Evolutionary conservation across 2,888 invertebrate species (phyloP), one percentile per base, ranked within the genome.

Genomic region (Oxytorus armatus): DNA sequence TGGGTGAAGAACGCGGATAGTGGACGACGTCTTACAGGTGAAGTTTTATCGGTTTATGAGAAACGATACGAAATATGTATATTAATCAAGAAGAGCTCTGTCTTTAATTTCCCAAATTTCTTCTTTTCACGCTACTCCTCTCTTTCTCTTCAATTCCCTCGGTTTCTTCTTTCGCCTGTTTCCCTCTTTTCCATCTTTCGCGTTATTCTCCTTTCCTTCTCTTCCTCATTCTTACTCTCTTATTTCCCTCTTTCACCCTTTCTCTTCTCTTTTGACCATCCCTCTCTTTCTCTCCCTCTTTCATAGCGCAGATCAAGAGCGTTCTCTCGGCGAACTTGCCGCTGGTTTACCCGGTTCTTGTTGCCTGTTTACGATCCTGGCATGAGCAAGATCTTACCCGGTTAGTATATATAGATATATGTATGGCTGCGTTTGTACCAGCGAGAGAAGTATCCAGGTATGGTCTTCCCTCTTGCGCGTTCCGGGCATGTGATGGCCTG

Each of bases 281-380:
- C 3, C 10, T 10, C 36, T 14, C 1, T 25, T 8, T 57, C 11
- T 11, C 18, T 36, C 57, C 33, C 11, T 4, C 57, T 11, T 10
- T 57, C 18, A 29, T 14, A n/a, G 14, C 44, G 42, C 10, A 53
- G 53, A 68, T 51, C 8, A 23, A 51, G 77, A 68, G 69, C 36
- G 29, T 63, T 44, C 79, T 65, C 75, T 61, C 74, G 44, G 16
- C 51, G 72, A 76, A 66, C 59, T 73, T 70, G 76, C 79, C 87
- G 86, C 90, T 89, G 88, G 90, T 90, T 90, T 88, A 85, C 89
- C 90, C 88, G 89, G 89, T 91, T 90, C 89, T 90, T 89, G 87
- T 84, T 82, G 86, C 84, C 88, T 86, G 87, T 87, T 89, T 90
- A 86, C 86, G 85, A 86, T 85, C 87, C 83, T 85, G 85, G 88